Conservation (phyloP, 1,140 invertebrate genomes). For the Pentalonia nigronervosa region DNA sequence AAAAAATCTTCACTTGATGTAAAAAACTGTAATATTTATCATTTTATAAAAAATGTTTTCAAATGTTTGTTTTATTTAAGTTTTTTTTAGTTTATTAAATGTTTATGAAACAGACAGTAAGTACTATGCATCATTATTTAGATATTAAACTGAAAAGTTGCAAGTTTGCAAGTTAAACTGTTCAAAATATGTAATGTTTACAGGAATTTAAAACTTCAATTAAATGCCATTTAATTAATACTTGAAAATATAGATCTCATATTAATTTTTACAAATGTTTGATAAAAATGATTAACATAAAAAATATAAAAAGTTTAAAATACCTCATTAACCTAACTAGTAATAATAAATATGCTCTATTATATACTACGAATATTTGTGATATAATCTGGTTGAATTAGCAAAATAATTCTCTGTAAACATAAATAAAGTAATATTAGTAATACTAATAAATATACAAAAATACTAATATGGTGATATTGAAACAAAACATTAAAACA, state of each 20-base stretch:
- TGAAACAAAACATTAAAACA: neutral
- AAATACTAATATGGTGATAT: neutral
- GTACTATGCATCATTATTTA: neutral
- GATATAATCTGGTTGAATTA: neutral
- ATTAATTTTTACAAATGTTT: neutral
- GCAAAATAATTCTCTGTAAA: neutral
- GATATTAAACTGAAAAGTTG: no score
- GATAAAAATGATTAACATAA: neutral
- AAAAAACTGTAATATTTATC: neutral
- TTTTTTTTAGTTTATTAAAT: neutral
- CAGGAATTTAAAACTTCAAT: neutral
- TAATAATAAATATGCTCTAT: neutral
- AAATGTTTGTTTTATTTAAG: neutral
- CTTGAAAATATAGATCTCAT: neutral
- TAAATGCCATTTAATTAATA: neutral
- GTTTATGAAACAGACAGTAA: neutral
- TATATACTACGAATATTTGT: neutral
- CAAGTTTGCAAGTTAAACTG: neutral
- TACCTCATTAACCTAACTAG: neutral
- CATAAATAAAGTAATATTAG: neutral
- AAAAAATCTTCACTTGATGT: neutral
- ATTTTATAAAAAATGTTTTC: no score
- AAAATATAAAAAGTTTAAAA: neutral
- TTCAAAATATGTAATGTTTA: neutral
- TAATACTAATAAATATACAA: neutral